phyloP scores from a whole-genome alignment of 2,113 vertebrate species.

The Corythoichthys haematopterus region DNA sequence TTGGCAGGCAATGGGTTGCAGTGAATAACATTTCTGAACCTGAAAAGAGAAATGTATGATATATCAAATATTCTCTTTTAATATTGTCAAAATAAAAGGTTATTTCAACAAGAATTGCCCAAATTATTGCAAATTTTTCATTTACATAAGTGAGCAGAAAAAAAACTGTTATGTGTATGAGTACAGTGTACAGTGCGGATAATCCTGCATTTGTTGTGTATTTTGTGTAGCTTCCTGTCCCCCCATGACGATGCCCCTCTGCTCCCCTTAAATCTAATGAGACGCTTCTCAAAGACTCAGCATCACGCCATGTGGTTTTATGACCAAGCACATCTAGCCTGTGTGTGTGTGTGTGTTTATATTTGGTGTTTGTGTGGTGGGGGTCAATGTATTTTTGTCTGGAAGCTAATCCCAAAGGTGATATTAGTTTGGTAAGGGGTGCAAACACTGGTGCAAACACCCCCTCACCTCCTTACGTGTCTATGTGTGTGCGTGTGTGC shows the following conservation, averaged over 20 bases:
- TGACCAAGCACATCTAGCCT: conserved; percentile 67
- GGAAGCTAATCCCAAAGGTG: conserved; percentile 75
- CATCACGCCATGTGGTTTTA: conserved; percentile 54
- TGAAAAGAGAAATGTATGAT: no score
- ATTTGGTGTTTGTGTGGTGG: conserved; percentile 5
- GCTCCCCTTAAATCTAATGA: conserved; percentile 48
- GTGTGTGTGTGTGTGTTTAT: conserved; percentile 39
- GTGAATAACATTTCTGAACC: no score
- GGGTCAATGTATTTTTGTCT: conserved; percentile 70
- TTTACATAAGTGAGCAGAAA: no score
- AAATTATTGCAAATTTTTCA: no score
- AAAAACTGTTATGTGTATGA: no score
- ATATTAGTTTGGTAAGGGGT: conserved; percentile 69
- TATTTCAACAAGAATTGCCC: no score
- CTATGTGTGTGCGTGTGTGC: conserved; percentile 13
- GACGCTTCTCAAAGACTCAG: conserved; percentile 48
- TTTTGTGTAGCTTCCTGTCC: conserved; percentile 1
- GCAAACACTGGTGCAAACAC: conserved; percentile 4
- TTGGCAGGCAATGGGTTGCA: no score
- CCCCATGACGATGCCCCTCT: conserved; percentile 17
- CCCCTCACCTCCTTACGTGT: conserved; percentile 41
- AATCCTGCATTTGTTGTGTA: neutral
- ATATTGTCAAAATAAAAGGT: no score
- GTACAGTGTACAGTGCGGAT: no score
- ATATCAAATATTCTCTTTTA: no score